Evolutionary conservation across 2,113 vertebrate species (phyloP).

Genomic region (Butorides virescens): DNA sequence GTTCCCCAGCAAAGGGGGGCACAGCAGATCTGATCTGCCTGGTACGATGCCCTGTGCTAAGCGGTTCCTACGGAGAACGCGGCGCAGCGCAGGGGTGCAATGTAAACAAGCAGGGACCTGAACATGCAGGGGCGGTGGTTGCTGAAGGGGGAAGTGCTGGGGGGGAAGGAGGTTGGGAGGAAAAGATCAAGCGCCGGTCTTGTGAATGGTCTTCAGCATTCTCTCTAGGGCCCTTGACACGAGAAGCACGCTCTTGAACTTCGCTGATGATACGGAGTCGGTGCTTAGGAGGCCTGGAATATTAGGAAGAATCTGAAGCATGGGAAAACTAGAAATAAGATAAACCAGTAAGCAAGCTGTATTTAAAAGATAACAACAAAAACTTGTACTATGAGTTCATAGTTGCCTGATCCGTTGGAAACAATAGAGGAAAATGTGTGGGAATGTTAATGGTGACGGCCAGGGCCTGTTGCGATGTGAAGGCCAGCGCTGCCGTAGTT

Average conservation of each 20-base stretch:
- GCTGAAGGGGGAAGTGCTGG: background rate
- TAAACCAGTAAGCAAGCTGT: background rate
- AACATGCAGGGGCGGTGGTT: background rate
- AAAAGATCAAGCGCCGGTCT: too few relatives aligned
- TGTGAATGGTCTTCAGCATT: background rate
- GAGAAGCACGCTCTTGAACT: background rate
- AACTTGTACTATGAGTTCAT: background rate
- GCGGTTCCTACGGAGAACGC: background rate
- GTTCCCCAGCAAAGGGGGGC: background rate
- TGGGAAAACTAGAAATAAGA: background rate
- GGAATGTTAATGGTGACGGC: background rate
- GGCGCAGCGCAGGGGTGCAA: background rate
- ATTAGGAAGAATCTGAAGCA: background rate
- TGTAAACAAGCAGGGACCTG: background rate
- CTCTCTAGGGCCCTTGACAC: background rate
- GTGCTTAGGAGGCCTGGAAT: background rate
- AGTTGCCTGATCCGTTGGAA: background rate
- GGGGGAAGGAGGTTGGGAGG: background rate
- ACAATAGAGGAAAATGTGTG: background rate
- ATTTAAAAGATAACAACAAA: background rate
- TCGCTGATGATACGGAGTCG: background rate
- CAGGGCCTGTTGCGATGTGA: background rate
- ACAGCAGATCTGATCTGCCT: background rate
- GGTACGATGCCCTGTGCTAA: background rate
- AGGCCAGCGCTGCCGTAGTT: background rate